These are phyloP conservation scores for Saturnia japonica DNA, from an alignment of 2,888 invertebrate genomes.

Conservation along the genomic window DNA sequence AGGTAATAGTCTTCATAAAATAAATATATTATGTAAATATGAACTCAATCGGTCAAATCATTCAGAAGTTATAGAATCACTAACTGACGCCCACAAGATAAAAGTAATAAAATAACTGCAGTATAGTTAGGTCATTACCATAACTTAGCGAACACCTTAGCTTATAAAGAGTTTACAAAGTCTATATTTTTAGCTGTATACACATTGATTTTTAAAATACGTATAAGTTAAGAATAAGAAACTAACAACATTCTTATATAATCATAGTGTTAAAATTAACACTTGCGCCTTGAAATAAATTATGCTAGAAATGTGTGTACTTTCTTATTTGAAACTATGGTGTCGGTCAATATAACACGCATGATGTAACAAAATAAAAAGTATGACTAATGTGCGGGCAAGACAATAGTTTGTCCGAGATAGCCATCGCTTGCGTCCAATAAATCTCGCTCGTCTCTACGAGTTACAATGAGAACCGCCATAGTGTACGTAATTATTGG, in stretches of 20 bases:
- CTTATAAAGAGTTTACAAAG: too few species aligned
- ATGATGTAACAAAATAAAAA: constrained; percentile 16
- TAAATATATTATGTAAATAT: too few species aligned
- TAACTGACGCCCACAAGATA: too few species aligned
- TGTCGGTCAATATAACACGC: constrained; percentile 21
- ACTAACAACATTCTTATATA: constrained; percentile 10
- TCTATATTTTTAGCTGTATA: too few species aligned
- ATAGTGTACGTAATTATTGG: neutral
- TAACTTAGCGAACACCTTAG: too few species aligned
- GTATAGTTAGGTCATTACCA: too few species aligned
- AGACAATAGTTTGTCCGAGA: constrained; percentile 19
- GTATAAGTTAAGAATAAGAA: neutral
- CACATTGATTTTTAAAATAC: too few species aligned
- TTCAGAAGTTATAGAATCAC: too few species aligned
- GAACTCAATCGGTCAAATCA: too few species aligned
- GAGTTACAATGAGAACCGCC: neutral
- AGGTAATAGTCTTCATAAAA: too few species aligned
- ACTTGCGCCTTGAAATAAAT: constrained; percentile 7
- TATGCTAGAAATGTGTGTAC: constrained; percentile 16
- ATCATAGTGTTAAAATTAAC: constrained; percentile 6
- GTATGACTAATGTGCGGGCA: constrained; percentile 16
- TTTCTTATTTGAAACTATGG: constrained; percentile 14
- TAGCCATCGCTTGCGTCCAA: constrained; percentile 5
- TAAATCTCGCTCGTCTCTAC: constrained; percentile 4
- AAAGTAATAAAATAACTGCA: too few species aligned